Percentiles rank a stretch among this genome's conserved stretches.
phyloP scores from a whole-genome alignment of 2,113 vertebrate species.

The Aptenodytes patagonicus region DNA sequence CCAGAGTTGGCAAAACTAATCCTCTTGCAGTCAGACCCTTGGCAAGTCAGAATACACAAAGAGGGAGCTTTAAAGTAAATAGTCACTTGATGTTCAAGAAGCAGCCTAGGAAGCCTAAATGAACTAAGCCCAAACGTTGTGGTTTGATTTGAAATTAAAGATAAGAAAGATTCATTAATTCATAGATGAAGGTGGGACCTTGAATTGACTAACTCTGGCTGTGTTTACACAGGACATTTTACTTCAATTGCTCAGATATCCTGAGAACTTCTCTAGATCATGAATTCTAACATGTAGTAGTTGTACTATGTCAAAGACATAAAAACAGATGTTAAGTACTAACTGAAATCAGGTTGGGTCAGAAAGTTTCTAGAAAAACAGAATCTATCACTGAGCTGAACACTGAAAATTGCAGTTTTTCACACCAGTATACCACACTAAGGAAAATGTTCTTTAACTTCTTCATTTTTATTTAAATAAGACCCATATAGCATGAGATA shows the following conservation, averaged over 20 bases:
- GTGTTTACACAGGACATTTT: not conserved
- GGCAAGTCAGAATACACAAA: not conserved
- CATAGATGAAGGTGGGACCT: not conserved
- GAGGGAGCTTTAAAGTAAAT: not conserved
- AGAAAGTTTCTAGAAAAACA: not conserved
- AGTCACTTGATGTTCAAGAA: not conserved
- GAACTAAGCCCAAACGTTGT: not conserved
- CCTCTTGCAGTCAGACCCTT: not conserved
- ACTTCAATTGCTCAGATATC: not conserved
- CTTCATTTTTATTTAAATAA: not conserved
- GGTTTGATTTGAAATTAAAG: not conserved
- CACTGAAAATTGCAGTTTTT: not conserved
- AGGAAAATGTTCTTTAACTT: not conserved
- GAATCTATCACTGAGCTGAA: not conserved
- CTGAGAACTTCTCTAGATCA: not conserved
- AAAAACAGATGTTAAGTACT: not conserved
- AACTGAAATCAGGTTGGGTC: not conserved
- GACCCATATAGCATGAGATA: not conserved
- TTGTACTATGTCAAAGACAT: not conserved
- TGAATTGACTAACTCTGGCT: not conserved
- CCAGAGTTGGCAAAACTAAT: not conserved
- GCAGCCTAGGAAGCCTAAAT: not conserved
- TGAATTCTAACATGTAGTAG: not conserved
- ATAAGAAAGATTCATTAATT: not conserved
- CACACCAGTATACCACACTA: not conserved